These are phyloP conservation scores for Lynx canadensis DNA, from an alignment of 2,113 vertebrate species.

Conservation along the genomic window DNA sequence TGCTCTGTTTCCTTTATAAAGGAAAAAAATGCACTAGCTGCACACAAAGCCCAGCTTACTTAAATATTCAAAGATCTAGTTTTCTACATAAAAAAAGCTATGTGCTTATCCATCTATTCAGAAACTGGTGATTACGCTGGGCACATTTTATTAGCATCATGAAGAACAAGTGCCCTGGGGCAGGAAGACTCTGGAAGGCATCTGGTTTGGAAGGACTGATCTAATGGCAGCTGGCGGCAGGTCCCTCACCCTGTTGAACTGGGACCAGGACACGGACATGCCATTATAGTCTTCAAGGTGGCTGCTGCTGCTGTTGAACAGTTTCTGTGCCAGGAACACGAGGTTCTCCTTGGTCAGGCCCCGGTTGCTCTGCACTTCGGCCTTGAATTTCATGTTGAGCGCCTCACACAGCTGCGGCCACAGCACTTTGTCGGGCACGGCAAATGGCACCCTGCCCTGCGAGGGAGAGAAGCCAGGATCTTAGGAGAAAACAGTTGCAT, in stretches of 20 bases:
- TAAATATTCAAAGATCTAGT: background rate
- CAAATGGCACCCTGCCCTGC: conserved; percentile 96
- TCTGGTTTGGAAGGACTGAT: background rate
- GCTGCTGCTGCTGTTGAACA: conserved; percentile 93
- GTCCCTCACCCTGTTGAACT: conserved; percentile 95
- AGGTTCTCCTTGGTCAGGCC: conserved; percentile 96
- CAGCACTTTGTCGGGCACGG: conserved; percentile 95
- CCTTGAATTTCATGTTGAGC: conserved; percentile 98
- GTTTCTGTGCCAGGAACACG: conserved; percentile 96
- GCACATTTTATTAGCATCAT: background rate
- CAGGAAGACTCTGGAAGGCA: background rate
- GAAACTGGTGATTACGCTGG: background rate
- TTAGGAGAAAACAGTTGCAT: background rate
- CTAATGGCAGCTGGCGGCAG: accelerated
- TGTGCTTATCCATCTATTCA: background rate
- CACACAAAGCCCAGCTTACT: background rate
- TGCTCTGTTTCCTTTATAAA: background rate
- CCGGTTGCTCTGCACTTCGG: conserved; percentile 95
- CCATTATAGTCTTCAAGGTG: conserved; percentile 94
- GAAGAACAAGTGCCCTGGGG: background rate
- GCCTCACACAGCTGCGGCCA: conserved; percentile 97
- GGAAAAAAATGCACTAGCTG: background rate
- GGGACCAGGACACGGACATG: conserved; percentile 98
- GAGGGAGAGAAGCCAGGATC: conserved; percentile 59
- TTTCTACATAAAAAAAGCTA: background rate